These are phyloP conservation scores for Stenotaenia linearis DNA, from an alignment of 2,888 invertebrate genomes.

Conservation along the genomic window DNA sequence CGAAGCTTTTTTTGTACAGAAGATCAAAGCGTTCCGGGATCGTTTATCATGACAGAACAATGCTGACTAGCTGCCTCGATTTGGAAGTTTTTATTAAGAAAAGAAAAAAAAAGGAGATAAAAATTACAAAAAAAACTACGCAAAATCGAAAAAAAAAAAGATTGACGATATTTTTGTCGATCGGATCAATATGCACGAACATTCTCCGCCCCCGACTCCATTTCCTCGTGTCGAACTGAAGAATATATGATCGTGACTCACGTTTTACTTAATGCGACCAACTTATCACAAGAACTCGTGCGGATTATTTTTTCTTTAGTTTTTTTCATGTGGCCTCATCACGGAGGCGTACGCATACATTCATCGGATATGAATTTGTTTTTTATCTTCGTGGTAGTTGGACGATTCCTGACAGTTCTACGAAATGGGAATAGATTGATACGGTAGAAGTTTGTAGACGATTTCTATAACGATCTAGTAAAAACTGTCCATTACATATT, in stretches of 20 bases:
- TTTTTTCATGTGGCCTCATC: background rate
- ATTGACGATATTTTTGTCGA: background rate
- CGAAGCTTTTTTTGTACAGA: slow-evolving; percentile 91
- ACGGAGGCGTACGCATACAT: background rate
- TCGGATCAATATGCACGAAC: background rate
- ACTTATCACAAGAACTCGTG: background rate
- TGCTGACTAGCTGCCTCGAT: background rate
- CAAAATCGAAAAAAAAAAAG: too few relatives aligned
- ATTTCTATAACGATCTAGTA: slow-evolving; percentile 1
- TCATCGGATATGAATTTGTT: background rate
- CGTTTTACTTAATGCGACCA: background rate
- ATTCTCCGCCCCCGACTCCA: background rate
- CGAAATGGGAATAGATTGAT: background rate
- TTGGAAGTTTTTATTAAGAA: background rate
- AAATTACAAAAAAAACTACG: too few relatives aligned
- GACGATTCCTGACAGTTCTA: too few relatives aligned
- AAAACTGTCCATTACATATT: background rate
- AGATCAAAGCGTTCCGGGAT: slow-evolving; percentile 54
- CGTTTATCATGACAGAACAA: slow-evolving; percentile 37
- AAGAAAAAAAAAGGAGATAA: background rate
- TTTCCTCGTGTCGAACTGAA: background rate
- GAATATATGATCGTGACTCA: background rate
- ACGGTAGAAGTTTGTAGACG: background rate
- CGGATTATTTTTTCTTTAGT: background rate
- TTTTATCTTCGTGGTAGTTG: background rate